These are phyloP conservation scores for Corydoras sp. DNA, from an alignment of 2,113 vertebrate species.

Conservation along the genomic window DNA sequence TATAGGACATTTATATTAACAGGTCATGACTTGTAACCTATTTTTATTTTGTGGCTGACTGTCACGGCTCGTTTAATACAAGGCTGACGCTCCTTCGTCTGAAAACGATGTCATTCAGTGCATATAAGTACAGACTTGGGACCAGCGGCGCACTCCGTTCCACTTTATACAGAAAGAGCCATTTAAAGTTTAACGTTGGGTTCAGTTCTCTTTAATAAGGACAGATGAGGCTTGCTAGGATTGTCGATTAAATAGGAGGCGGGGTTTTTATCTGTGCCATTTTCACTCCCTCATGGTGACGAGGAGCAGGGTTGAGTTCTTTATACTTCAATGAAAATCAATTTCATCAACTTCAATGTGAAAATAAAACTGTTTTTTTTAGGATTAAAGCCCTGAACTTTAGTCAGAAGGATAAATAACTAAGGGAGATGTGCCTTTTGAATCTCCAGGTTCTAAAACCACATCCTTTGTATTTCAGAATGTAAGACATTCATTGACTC, in stretches of 20 bases:
- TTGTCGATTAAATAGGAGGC: not conserved
- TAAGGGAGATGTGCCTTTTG: too few species aligned
- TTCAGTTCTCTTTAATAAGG: too few species aligned
- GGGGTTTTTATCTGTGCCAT: not conserved
- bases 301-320: not conserved
- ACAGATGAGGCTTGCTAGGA: not conserved
- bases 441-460: too few species aligned
- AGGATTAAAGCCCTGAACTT: too few species aligned
- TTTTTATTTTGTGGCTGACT: not conserved
- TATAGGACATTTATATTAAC: not conserved
- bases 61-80: too few species aligned
- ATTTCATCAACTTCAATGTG: not conserved
- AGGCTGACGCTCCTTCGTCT: not conserved
- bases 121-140: too few species aligned
- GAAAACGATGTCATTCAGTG: not conserved
- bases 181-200: too few species aligned
- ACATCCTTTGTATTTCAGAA: too few species aligned
- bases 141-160: not conserved
- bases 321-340: not conserved
- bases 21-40: not conserved
- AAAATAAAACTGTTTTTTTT: too few species aligned
- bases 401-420: too few species aligned
- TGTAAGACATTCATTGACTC: too few species aligned
- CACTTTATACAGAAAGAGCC: not conserved
- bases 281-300: constrained; percentile 25